Conservation (phyloP, 2,888 invertebrate genomes). For the Chymomyza procnemis region DNA sequence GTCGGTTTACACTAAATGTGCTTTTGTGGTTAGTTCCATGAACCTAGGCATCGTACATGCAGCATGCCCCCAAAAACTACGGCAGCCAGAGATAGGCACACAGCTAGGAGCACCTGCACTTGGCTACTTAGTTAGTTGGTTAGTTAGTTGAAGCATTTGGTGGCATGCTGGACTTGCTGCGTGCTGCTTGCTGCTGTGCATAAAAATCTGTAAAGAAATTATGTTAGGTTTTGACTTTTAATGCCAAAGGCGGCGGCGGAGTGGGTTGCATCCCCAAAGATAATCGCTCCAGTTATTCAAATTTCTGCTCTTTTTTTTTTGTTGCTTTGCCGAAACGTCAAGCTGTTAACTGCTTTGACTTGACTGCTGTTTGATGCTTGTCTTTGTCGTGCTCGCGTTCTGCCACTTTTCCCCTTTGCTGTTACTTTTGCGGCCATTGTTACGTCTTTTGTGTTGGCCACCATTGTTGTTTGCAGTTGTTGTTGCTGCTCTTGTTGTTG, state of each 20-base stretch:
- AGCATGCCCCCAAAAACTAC: not conserved
- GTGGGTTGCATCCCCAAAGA: not conserved
- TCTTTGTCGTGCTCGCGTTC: conserved; percentile 4
- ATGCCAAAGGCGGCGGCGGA: conserved; percentile 10
- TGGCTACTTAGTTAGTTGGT: not conserved
- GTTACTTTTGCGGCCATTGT: conserved; percentile 16
- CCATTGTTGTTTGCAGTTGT: conserved; percentile 23
- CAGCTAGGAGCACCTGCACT: not conserved
- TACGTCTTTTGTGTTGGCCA: not conserved
- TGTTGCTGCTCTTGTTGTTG: conserved; percentile 57
- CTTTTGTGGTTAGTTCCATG: conserved; percentile 56
- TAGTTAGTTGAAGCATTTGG: not conserved
- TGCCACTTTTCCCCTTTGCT: conserved; percentile 18
- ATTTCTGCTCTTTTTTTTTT: conserved; percentile 19
- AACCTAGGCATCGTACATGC: not conserved
- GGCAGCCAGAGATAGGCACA: not conserved
- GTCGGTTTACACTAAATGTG: conserved; percentile 61
- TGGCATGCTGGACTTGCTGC: too few relatives aligned
- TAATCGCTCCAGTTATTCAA: conserved; percentile 14
- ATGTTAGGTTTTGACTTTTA: conserved; percentile 5
- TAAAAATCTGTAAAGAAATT: not conserved
- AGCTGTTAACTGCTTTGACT: not conserved
- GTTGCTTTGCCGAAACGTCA: not conserved
- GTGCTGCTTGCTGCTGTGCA: not conserved
- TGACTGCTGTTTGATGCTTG: not conserved